Base-by-base conservation (phyloP, 1,140 invertebrate genomes). In the Drosophila parabipectinata region DNA sequence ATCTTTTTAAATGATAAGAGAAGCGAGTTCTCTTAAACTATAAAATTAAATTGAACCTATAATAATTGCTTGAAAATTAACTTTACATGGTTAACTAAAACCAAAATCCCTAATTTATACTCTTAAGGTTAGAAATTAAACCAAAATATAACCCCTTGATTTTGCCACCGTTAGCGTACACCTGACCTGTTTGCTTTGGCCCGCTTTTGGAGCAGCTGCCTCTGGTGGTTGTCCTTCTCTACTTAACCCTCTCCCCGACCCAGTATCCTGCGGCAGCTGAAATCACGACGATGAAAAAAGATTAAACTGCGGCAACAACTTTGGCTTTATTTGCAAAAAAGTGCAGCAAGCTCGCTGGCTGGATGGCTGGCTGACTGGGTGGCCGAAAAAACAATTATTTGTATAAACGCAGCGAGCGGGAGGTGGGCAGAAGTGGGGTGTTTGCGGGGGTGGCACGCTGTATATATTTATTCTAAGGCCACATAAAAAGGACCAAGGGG, bases 341-440 rank as follows among this genome's bases (percentile, higher is more conserved):
- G 60, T 79, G 57, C 74, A 69, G 59, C 57, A 44, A 60, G 57
- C 67, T 57, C 15, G 62, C 61, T 73, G 62, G 57, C 67, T 71
- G 82, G 64, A 74, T 75, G 52, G 72, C 72, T 32, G 15, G 15
- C 15, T 15, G 30, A 8, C 68, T 71, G 82, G 66, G 74, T 72
- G 52, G 73, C 82, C 82, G 62, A 76, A 44, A 87, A 85, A 87
- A 82, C 83, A 87, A 87, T 87, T 87, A 87, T 87, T 87, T 87
- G 82, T 76, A 76, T 62, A 72, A 73, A 61, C 44, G 55, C 50
- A 62, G 52, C 15, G 9, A 57, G 37, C 51, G 58, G 50, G 47
- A 21, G 50, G 41, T 32, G 7, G 4, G 9, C 28, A 9, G n/a
- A 10, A 10, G n/a, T 4, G 28, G 30, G 28, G 60, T 10, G 39